Evolutionary conservation across 1,140 invertebrate genomes (phyloP), one percentile per base, ranked within the genome.

Genomic region (Latrodectus geometricus): DNA sequence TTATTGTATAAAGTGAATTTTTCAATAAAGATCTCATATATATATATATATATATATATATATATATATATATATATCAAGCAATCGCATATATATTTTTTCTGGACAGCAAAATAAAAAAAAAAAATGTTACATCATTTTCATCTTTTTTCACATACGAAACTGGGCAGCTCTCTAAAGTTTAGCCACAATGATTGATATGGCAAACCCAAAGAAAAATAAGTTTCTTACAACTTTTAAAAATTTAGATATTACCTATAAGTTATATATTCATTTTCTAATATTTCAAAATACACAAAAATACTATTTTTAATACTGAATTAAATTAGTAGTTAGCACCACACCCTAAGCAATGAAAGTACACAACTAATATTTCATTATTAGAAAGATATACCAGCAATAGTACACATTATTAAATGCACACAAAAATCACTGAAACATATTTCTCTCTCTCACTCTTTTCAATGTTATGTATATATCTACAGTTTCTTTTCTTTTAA

Each of bases 271-370:
- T 61, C 17, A 61, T 14, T 61, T 11, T 61, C 54, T 14, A 54
- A 23, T 76, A 76, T 76, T 15, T 61, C 14, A 14, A 23, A 54
- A 52, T 56, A 54, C 52, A 76, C 54, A 74, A 76, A 76, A 76
- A 76, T 23, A 20, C 68, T 56, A 52, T 72, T 70, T 77, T 86
- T 78, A 77, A 86, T 76, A 78, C 70, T n/a, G 49, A 86, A 78
- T 86, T 48, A 78, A 86, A 73, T 75, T 17, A 85, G 77, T 77
- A 69, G 66, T 70, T 86, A 86, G 83, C 83, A 86, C 83, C 83
- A 86, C 75, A 77, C 83, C 83, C 74, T 76, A 77, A 52, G 52
- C 54, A 50, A 77, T 77, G 23, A 70, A 86, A 84, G 73, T 76
- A 75, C 35, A 75, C 8, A 86, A 74, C 48, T 56, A 76, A 78